Base-by-base conservation (phyloP, 2,113 vertebrate genomes). In the Syngnathoides biaculeatus region DNA sequence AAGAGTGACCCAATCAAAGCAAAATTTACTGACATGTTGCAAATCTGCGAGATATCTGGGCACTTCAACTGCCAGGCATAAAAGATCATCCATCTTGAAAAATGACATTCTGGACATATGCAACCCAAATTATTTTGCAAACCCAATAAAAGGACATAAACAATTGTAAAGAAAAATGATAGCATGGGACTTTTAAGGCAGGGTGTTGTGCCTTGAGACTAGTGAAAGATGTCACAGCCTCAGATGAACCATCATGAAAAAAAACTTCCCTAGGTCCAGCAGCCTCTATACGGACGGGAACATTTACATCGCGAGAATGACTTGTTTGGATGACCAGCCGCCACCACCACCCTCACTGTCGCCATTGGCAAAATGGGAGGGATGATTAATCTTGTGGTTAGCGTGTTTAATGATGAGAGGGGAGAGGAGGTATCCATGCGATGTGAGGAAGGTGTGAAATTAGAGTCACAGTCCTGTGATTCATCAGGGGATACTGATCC, bases 331-430 rank as follows among this genome's bases (percentile, higher is more conserved):
- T 83, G 86, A 88, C 87, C 81, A 72, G 53, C 56, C 53, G 66
- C 47, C 35, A 59, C 40, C 45, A 17, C 43, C 64, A 52, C 71
- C 80, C 73, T 58, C 13, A n/a, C 68, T 79, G 78, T 78, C 65
- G 59, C 86, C 75, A 56, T 67, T 35, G 68, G 73, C 80, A 68
- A 79, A 78, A 73, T 11, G 66, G 84, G 73, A 79, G 40, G 35
- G 70, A 74, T 71, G 76, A 90, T 89, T 89, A 91, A 90, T 90
- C 86, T 87, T 75, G 73, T 76, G 83, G 85, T 90, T 88, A 80
- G 78, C 81, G 83, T 84, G 87, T 85, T 81, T 84, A 86, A 89
- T 74, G 74, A 82, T 63, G 52, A 71, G 69, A 75, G 70, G 68
- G 59, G 48, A 64, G 63, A 58, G 55, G 58, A 61, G 67, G 53